Base-by-base conservation (phyloP, 2,113 vertebrate genomes). In the Erinaceus europaeus region DNA sequence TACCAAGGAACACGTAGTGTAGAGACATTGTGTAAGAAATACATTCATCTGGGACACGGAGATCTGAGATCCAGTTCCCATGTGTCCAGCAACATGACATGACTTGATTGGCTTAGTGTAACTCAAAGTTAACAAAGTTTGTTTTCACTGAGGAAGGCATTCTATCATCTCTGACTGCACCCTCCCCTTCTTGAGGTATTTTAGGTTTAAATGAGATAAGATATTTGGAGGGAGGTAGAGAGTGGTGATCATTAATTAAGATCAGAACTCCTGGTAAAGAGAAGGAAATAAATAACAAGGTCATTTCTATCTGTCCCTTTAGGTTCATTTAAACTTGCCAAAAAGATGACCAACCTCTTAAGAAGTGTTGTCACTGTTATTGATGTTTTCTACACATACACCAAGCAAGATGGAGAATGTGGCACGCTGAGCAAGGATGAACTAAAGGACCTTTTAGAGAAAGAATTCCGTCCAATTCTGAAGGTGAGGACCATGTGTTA, bases 401-500 rank as follows among this genome's bases (percentile, higher is more conserved):
- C 95, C 15, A 93, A 81, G n/a, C 82, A 91, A 46, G 93, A 96
- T 2, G 95, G 89, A 4, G 95, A 81, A 25, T 44, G 72, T 84
- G 78, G 87, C 80, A 90, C 78, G n/a, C 59, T 97, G 50, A 96
- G 93, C 92, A 83, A 88, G 67, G 55, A 89, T 81, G 95, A 88
- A n/a, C 93, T 97, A 95, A 96, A 95, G 87, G 93, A 94, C 61
- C 86, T 97, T 42, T 94, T 97, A 76, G 82, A 90, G 64, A 94
- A 62, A 48, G 96, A 97, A 46, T 95, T 95, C 68, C 92, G 81
- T 52, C 94, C 94, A 72, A 83, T 96, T 94, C 71, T 96, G 92
- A 96, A 94, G 95, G 95, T 95, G 6, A 75, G 78, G 27, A 29
- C 7, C 34, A 68, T 9, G 13, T 32, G 5, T 27, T 25, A 79